Conservation (phyloP, 2,888 invertebrate genomes). For the Gonocerus acuteangulatus region DNA sequence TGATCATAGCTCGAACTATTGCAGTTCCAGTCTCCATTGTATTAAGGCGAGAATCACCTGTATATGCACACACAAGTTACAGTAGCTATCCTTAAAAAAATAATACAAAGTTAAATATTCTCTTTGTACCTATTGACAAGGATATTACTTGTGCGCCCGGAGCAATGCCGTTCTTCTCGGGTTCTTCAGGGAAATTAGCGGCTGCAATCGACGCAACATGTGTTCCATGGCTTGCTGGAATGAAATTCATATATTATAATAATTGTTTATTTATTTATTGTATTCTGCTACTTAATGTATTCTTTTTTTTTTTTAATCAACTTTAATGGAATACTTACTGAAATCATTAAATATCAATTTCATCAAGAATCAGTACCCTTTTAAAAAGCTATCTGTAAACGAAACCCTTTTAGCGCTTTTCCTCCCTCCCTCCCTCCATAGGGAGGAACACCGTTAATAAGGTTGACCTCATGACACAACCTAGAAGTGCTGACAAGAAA, state of each 20-base stretch:
- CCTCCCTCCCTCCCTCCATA: too few species aligned
- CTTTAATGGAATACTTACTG: too few species aligned
- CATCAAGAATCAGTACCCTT: neutral
- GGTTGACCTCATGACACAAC: too few species aligned
- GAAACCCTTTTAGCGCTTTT: too few species aligned
- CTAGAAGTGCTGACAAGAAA: too few species aligned
- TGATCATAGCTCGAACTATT: constrained; percentile 81
- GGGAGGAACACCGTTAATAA: too few species aligned
- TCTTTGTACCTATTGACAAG: constrained; percentile 68
- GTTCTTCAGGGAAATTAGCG: constrained; percentile 76
- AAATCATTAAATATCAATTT: too few species aligned
- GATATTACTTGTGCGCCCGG: constrained; percentile 93
- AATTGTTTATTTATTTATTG: too few species aligned
- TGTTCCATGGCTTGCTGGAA: constrained; percentile 87
- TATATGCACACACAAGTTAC: constrained; percentile 20
- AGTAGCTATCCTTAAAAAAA: neutral
- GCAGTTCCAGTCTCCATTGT: constrained; percentile 97
- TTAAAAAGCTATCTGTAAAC: too few species aligned
- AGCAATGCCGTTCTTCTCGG: constrained; percentile 87
- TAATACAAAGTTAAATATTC: constrained; percentile 6
- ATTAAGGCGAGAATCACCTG: constrained; percentile 77
- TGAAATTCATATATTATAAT: too few species aligned
- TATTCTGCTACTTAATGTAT: neutral
- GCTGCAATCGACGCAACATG: constrained; percentile 96
- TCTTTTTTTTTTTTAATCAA: neutral